phyloP scores from a whole-genome alignment of 1,140 invertebrate genomes.

The Bombus waltoni region DNA sequence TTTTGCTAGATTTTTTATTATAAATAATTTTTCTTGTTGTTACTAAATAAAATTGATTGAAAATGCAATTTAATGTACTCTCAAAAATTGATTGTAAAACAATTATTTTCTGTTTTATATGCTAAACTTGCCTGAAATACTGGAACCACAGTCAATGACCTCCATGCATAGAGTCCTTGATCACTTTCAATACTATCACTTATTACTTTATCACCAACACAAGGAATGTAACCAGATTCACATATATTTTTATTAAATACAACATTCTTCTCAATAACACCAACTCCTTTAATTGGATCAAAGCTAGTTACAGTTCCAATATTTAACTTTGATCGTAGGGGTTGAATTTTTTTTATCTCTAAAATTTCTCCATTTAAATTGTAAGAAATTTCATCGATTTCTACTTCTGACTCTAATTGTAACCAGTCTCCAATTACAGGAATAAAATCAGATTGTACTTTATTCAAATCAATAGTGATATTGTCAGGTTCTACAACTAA shows the following conservation, averaged over 20 bases:
- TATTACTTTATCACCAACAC: slow-evolving; percentile 84
- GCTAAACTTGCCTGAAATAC: slow-evolving; percentile 67
- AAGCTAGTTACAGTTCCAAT: slow-evolving; percentile 83
- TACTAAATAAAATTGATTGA: too few relatives aligned
- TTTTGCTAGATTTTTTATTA: slow-evolving; percentile 13
- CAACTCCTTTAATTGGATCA: slow-evolving; percentile 77
- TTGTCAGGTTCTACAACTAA: slow-evolving; percentile 83
- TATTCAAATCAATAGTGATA: slow-evolving; percentile 83
- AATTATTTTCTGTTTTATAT: not conserved
- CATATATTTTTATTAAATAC: slow-evolving; percentile 84
- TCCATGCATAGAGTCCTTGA: slow-evolving; percentile 84
- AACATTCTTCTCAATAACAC: slow-evolving; percentile 82
- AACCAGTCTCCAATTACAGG: slow-evolving; percentile 86
- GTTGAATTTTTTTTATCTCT: slow-evolving; percentile 83
- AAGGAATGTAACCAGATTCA: slow-evolving; percentile 82
- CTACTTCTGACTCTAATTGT: slow-evolving; percentile 83
- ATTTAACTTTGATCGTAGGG: slow-evolving; percentile 83
- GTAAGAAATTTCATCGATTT: slow-evolving; percentile 82
- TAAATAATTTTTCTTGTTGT: not conserved
- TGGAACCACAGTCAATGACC: slow-evolving; percentile 84
- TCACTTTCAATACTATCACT: slow-evolving; percentile 87
- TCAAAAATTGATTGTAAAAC: not conserved
- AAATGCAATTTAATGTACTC: not conserved
- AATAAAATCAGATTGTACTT: slow-evolving; percentile 82
- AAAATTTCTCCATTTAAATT: slow-evolving; percentile 84